Base-by-base conservation (phyloP, 2,113 vertebrate genomes). In the Gavialis gangeticus region DNA sequence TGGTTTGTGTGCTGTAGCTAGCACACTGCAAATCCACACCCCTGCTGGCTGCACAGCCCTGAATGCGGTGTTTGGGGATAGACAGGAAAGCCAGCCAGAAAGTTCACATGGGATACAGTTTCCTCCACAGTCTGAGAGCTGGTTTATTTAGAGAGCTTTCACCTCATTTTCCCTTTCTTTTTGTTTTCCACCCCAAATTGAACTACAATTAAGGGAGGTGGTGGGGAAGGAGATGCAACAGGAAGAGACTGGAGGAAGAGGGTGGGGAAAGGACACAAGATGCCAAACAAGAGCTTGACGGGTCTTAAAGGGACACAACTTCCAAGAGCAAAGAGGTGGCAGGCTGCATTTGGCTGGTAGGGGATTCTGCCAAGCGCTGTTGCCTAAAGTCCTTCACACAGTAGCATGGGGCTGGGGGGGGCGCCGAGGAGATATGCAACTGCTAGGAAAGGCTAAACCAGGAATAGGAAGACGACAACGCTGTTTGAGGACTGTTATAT, bases 51-150 rank as follows among this genome's bases (percentile, higher is more conserved):
- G 37, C 37, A 46, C 37, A 46, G 37, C 37, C 6, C 37, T 46
- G 37, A 46, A 34, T 19, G 18, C 21, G 30, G n/a, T 67, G 34
- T 30, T 30, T 21, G 89, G 86, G 87, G 85, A 89, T 92, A 37
- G 83, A 73, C 25, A 83, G 81, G 88, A 87, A 88, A 79, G 83
- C 79, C 88, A 90, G 87, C 77, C 69, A 60, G 17, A 57, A 87
- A 95, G 90, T 94, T 91, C 93, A 91, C 93, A 95, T 89, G 95
- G 92, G 91, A 95, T 76, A 94, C 88, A 96, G 79, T 82, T 87
- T 89, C 57, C 93, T 88, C 76, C 84, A 95, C 59, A 55, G 88
- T 46, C 73, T 84, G 73, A 7, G 73, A 10, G 4, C 77, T 18
- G 21, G 63, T 93, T 91, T 85, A 93, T 95, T 97, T 91, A 80